Conservation (phyloP, 2,888 invertebrate genomes). For the Platynereis dumerilii region DNA sequence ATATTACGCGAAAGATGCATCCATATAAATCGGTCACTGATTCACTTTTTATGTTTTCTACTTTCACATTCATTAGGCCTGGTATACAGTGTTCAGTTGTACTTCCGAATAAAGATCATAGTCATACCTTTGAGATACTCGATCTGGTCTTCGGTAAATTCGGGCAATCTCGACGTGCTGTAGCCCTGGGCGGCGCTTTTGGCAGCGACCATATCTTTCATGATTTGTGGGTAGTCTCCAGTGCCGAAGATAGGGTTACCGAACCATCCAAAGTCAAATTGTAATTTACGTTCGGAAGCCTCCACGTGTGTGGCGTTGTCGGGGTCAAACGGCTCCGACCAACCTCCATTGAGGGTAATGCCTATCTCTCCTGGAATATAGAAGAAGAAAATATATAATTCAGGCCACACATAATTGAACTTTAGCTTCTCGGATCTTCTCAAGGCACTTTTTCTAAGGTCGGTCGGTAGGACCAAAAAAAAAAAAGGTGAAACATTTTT, state of each 20-base stretch:
- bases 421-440: too few species aligned
- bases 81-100: too few species aligned
- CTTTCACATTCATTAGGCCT: too few species aligned
- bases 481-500: too few species aligned
- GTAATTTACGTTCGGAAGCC: conserved; percentile 29
- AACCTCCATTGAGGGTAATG: conserved; percentile 37
- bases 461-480: too few species aligned
- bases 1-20: too few species aligned
- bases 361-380: conserved; percentile 31
- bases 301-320: conserved; percentile 23
- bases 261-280: conserved; percentile 51
- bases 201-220: conserved; percentile 44
- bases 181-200: conserved; percentile 45
- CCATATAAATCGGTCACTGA: too few species aligned
- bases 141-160: conserved; percentile 50
- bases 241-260: conserved; percentile 52
- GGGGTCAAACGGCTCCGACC: conserved; percentile 30
- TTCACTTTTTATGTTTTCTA: too few species aligned
- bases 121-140: conserved; percentile 38
- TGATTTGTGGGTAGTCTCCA: conserved; percentile 47
- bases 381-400: neutral
- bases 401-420: too few species aligned
- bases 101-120: too few species aligned
- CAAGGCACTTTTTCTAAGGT: too few species aligned
- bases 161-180: conserved; percentile 46